Base-by-base conservation (phyloP, 1,140 invertebrate genomes). In the Conus betulinus region DNA sequence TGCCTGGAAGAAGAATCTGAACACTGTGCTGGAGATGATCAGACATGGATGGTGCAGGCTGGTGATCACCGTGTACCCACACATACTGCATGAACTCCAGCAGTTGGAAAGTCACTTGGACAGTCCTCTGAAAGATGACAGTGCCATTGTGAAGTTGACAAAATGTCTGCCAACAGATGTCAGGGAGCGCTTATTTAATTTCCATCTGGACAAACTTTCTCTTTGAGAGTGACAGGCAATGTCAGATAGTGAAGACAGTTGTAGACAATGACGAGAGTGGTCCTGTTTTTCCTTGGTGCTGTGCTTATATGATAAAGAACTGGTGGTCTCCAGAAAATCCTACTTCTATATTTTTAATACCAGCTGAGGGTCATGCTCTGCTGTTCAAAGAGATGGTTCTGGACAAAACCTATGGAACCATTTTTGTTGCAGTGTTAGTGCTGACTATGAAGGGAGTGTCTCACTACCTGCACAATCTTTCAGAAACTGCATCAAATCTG, bases 261-360 rank as follows among this genome's bases (percentile, higher is more conserved):
- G 13, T 85, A 60, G 11, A 71, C 63, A 71, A 85, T 23, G 84
- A 85, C 25, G 51, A 11, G 57, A 85, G 84, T 39, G 84, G 84
- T 27, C 25, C 84, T 5, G 84, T 63, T 13, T 85, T 85, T 27
- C 84, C 84, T 3, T 85, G 84, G 84, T 85, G 84, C 39, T 85
- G 84, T 85, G 25, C 5, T n/a, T 55, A 63, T 15, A 25, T 85
- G 60, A 63, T 85, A 1, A 20, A 85, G 15, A 39, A n/a, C 17
- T 71, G 60, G 67, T 39, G 8, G 8, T 51, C 84, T 10, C 0
- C 51, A 17, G 84, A 74, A 51, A 20, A 78, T 76, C 71, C 39
- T 4, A 78, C 5, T 25, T 6, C 20, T 10, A 13, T 87, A 6
- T 87, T 76, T 17, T 76, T 4, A 3, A 5, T 25, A 4, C 74